These are phyloP conservation scores for Neolamprologus tretocephalus DNA, from an alignment of 2,113 vertebrate species.

Conservation along the genomic window DNA sequence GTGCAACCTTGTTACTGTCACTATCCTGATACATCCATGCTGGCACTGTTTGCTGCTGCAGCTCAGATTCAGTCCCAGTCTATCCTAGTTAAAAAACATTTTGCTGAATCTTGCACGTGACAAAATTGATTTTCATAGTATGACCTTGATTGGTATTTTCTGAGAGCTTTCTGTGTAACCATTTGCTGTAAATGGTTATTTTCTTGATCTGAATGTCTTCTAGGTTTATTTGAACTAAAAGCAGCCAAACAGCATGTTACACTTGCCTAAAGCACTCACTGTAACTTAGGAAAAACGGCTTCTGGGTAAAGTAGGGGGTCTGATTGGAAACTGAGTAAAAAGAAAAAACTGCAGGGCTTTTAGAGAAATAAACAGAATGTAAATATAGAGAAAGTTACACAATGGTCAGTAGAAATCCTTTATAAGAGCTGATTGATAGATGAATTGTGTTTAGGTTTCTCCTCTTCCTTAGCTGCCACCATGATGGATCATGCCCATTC, in stretches of 20 bases:
- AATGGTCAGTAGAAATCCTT: background rate
- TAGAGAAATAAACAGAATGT: background rate
- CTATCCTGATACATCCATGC: background rate
- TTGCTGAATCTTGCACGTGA: background rate
- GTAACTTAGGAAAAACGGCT: background rate
- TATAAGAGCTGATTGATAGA: background rate
- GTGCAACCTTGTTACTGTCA: background rate
- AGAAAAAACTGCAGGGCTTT: background rate
- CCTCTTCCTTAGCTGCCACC: background rate
- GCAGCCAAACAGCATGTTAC: background rate
- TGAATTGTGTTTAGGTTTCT: background rate
- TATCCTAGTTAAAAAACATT: background rate
- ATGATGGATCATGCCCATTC: constrained; percentile 13
- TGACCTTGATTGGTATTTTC: background rate
- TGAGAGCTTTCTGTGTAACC: background rate
- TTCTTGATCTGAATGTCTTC: background rate
- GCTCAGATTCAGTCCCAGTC: background rate
- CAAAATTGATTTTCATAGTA: background rate
- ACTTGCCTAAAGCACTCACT: background rate
- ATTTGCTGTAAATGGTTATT: background rate
- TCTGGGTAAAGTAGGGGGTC: fast-evolving
- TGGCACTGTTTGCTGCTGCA: background rate
- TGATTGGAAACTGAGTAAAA: background rate
- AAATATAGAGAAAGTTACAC: background rate
- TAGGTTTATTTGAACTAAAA: background rate